These are phyloP conservation scores for Phyllopteryx taeniolatus DNA, from an alignment of 2,113 vertebrate species.

Conservation along the genomic window DNA sequence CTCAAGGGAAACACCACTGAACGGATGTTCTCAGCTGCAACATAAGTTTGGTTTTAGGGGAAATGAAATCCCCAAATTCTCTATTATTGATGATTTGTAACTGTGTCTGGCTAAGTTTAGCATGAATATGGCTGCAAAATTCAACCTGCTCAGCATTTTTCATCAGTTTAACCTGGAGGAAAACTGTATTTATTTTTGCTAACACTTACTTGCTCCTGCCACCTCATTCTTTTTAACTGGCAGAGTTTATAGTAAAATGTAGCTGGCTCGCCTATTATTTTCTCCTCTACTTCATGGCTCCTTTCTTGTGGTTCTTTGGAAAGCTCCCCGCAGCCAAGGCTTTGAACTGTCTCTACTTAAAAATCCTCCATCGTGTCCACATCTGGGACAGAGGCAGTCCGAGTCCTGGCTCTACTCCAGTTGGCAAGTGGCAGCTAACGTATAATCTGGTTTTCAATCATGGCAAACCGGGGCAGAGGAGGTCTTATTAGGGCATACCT, in stretches of 20 bases:
- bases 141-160: conserved; percentile 36
- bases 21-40: conserved; percentile 9
- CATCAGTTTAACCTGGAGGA: conserved; percentile 8
- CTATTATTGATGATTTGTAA: conserved; percentile 36
- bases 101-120: conserved; percentile 22
- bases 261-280: conserved; percentile 25
- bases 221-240: conserved; percentile 22
- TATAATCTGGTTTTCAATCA: conserved; percentile 46
- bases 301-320: conserved; percentile 62
- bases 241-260: conserved; percentile 42
- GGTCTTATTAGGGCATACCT: conserved; percentile 31
- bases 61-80: conserved; percentile 14
- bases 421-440: conserved; percentile 41
- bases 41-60: conserved; percentile 22
- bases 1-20: conserved; percentile 14
- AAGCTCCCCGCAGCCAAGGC: conserved; percentile 53
- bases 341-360: conserved; percentile 76
- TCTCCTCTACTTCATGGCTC: conserved; percentile 40
- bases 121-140: conserved; percentile 21
- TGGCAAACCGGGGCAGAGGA: conserved; percentile 15
- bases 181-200: conserved; percentile 25
- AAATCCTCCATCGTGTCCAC: conserved; percentile 64
- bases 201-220: conserved; percentile 3
- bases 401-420: conserved; percentile 41
- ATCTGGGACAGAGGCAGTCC: conserved; percentile 50